Conservation (phyloP, 2,113 vertebrate species). For the Castor canadensis region DNA sequence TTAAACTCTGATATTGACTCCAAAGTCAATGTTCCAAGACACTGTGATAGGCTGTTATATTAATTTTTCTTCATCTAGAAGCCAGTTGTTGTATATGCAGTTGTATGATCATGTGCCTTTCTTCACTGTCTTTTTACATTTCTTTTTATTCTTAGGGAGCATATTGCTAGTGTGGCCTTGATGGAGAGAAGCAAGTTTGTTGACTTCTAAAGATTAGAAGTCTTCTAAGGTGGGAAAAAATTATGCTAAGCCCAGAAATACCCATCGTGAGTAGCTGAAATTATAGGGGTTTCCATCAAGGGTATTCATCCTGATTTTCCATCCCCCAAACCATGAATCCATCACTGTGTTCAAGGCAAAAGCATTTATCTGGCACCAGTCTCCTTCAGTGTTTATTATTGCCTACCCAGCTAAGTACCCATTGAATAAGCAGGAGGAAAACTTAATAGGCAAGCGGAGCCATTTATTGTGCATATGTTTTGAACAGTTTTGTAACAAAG, state of each 20-base stretch:
- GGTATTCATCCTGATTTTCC: not conserved
- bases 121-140: not conserved
- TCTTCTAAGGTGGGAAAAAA: not conserved
- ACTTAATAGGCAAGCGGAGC: too few relatives aligned
- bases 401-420: constrained; percentile 72
- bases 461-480: constrained; percentile 9
- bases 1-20: not conserved
- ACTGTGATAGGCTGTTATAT: not conserved
- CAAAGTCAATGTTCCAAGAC: not conserved
- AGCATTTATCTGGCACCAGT: constrained; percentile 59
- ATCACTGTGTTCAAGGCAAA: not conserved
- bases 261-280: not conserved
- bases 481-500: constrained; percentile 71
- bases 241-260: not conserved
- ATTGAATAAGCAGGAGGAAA: constrained; percentile 74
- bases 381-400: constrained; percentile 41
- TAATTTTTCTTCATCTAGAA: not conserved
- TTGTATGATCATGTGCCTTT: not conserved
- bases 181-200: not conserved
- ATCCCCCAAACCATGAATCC: constrained; percentile 26
- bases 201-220: not conserved
- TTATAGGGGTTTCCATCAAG: not conserved
- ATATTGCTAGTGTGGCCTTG: not conserved
- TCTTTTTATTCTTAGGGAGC: not conserved
- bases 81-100: not conserved